Base-by-base conservation (phyloP, 2,888 invertebrate genomes). In the Psylliodes chrysocephalus region DNA sequence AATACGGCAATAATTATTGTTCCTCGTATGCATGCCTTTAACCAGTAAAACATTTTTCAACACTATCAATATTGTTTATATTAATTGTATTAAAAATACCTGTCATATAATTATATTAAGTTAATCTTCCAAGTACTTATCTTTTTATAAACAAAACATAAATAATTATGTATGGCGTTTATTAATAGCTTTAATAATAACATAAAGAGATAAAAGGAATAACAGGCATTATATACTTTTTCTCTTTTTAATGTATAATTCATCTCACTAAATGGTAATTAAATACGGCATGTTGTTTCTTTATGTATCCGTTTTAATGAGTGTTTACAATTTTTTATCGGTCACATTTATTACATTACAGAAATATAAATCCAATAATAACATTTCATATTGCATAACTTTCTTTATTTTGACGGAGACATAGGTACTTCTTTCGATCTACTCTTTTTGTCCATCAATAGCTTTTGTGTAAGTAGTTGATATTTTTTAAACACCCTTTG, bases 131-230 rank as follows among this genome's bases (percentile, higher is more conserved):
- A 18, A 52, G 35, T 54, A 25, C 25, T 66, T 66, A 66, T 66
- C 65, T 62, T 30, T 54, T 47, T 44, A 57, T 54, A 66, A 66
- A 66, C 51, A 53, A 62, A 62, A 55, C 61, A 25, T 54, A 62
- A 65, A 60, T 59, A 64, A 53, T 54, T 28, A 60, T 59, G 10
- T 22, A 28, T 62, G 71, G 68, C 67, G 64, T 66, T 59, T 70
- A 71, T 68, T 71, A 71, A 71, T 71, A 67, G 60, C 54, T 62
- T 67, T 66, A 66, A 69, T 66, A 57, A 69, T 59, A 66, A 65
- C 62, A 63, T 66, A 64, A 63, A 61, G 56, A 62, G 69, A 69
- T 68, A 69, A 69, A 64, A 63, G 35, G 33, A 33, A 59, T 54
- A 40, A 49, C 38, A 59, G 59, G 18, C 25, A 38, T 38, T 25